Base-by-base conservation (phyloP, 2,888 invertebrate species). In the Eremobia ochroleuca region DNA sequence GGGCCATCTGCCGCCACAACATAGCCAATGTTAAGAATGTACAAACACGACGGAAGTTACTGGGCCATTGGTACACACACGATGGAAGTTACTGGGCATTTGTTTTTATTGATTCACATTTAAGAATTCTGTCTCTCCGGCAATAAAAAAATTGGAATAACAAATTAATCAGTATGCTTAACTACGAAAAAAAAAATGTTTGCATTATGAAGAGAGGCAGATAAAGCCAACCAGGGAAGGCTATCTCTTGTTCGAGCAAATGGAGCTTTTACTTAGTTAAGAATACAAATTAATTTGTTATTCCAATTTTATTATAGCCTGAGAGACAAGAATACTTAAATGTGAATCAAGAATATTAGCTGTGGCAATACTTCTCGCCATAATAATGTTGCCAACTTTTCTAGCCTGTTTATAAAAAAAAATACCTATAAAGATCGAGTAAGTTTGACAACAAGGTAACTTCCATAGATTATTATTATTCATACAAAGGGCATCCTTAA, bases 1-100 rank as follows among this genome's bases (percentile, higher is more conserved):
- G 94, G 93, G 91, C 95, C 95, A 92, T 92, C 92, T 92, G 91
- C 88, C 92, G 90, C 87, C 88, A 90, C 88, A 91, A 92, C 89
- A 90, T 89, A 87, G 88, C 88, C 91, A 91, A 82, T 83, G 82
- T 84, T 83, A 88, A 81, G 69, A 83, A 73, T 71, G 49, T 69
- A 80, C 80, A 85, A 79, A 82, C 52, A 69, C n/a, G 31, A 66
- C 59, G 70, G 62, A 49, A 61, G 21, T 70, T 77, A 76, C 46
- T 49, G 73, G 49, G 18, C 62, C 46, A 82, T 82, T 73, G 1
- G 11, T 61, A 34, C 61, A 61, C 46, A 70, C 40, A 70, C 70
- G 11, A 66, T 70, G 70, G 25, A 43, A 66, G 15, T 74, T 82
- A 85, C 61, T 40, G 72, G 58, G 52, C 65, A 55, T 85, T 85